Evolutionary conservation across 2,888 invertebrate species (phyloP), one percentile per base, ranked within the genome.

Genomic region (Eristalinus sepulchralis): DNA sequence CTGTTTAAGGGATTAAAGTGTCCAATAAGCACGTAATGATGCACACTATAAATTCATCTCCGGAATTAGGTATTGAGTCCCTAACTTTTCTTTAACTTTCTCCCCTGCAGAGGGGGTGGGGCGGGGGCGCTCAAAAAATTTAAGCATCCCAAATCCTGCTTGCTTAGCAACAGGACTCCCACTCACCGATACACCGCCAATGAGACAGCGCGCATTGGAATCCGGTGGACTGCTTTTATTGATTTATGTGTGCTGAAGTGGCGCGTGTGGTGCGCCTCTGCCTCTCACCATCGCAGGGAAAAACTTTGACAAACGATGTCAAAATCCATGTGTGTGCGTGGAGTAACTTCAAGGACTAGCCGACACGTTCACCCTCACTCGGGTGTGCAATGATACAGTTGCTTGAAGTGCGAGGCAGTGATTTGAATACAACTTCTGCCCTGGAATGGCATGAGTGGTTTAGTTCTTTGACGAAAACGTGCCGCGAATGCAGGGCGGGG

Each of bases 11-110:
- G 79, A 79, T 79, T 79, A 79, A 79, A 79, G 72, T 79, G 79
- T 72, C 79, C 72, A 79, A 79, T 79, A 79, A 79, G 79, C 79
- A 79, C 64, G 66, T 72, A 72, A 79, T 79, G 60, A 72, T 79
- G 72, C 71, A 79, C 64, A 72, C 59, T 66, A 60, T 79, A 72
- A 72, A 79, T 79, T 79, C 66, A 67, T 79, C 71, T 67, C 53
- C 47, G 33, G 60, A 59, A 79, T 72, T 71, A 72, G 27, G 63
- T 70, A 78, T 70, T 79, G 66, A 64, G 70, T 64, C 57, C 78
- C 63, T 68, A 76, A 67, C 60, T 76, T 76, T 20, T 36, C 17
- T 20, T 36, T 33, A 13, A 63, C 63, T 27, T 63, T 34, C 27
- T 36, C 34, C 11, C 34, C 10, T 20, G 24, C 55, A 11, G 17